Percentiles rank a stretch among this genome's conserved stretches.
Conservation (phyloP, 2,888 invertebrate species). For the Gisinianus flammeolus region DNA sequence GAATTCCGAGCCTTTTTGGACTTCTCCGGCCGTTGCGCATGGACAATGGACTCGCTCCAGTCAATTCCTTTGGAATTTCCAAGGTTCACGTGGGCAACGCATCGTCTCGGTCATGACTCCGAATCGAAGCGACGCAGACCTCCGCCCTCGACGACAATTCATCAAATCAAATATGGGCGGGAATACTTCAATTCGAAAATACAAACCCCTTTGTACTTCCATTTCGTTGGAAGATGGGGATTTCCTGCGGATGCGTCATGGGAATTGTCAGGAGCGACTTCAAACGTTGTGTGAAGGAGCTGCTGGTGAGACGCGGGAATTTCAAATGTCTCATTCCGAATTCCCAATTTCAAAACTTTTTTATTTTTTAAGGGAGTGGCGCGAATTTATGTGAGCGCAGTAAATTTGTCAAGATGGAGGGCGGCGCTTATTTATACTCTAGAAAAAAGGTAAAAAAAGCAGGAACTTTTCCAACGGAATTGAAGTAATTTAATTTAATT, state of each 20-base stretch:
- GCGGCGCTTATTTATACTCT: background rate
- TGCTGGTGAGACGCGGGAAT: too few relatives aligned
- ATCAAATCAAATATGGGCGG: background rate
- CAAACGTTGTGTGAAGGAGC: background rate
- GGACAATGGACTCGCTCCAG: background rate
- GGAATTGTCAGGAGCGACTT: background rate
- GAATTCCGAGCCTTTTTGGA: background rate
- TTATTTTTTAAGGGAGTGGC: background rate
- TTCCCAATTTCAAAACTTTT: background rate
- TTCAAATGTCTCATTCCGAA: too few relatives aligned
- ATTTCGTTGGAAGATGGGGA: background rate
- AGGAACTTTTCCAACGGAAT: background rate
- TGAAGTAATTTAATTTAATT: too few relatives aligned
- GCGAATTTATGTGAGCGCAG: background rate
- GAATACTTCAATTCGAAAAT: background rate
- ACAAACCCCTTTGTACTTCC: background rate
- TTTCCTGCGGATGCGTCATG: background rate
- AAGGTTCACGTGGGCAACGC: too few relatives aligned
- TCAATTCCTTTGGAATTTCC: background rate
- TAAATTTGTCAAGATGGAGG: background rate
- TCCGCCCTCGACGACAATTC: background rate
- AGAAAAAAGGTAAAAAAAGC: background rate
- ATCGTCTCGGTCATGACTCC: too few relatives aligned
- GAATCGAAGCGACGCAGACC: background rate
- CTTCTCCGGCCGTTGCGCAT: background rate